Evolutionary conservation across 30 jellyfish, hydroid and myxozoan species (phyloP), one percentile per base, ranked within the genome.

Genomic region (Mastigias papua): DNA sequence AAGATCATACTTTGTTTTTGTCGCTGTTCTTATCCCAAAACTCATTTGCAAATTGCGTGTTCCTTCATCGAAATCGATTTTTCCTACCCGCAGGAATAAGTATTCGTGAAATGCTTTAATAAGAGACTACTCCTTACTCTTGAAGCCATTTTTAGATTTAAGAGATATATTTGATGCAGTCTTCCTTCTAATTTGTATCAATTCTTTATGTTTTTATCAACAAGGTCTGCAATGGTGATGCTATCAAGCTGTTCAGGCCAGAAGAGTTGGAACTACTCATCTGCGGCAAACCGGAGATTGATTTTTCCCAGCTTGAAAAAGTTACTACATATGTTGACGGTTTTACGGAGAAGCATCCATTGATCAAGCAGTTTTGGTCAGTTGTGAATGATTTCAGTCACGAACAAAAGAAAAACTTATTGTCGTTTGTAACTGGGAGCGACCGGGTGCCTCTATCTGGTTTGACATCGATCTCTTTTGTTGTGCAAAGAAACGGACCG

Each of bases 401-500:
- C 60, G 80, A 86, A 65, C 98, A 95, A 60, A 90, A 90, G 89
- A 91, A 82, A 48, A 70, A 86, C n/a, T 76, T 95, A 58, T 84
- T 95, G 84, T 85, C 91, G 70, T 95, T 95, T 81, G 98, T 86
- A 17, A 95, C 99, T n/a, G 99, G 99, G 33, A 89, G 98, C 66
- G 91, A 83, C 73, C 97, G 99, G 23, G 98, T 95, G 30, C 99
- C 99, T 4, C 89, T 95, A 0, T 80, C 88, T 31, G 99, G 99
- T 28, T 84, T 95, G 79, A 68, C 94, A 15, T 79, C 97, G 0
- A 73, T 95, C 48, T 76, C 97, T 2, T 95, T 95, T 46, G 61
- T 86, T 35, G 90, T 95, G 51, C 98, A 90, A 64, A 57, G 98
- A 25, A 95, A 90, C 46, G 99, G 99, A 5, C 97, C 97, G 19